A percentile compares a stretch with the other conserved stretches of the same genome.
Conservation (phyloP, 2,113 vertebrate species). For the Myotis lucifugus region DNA sequence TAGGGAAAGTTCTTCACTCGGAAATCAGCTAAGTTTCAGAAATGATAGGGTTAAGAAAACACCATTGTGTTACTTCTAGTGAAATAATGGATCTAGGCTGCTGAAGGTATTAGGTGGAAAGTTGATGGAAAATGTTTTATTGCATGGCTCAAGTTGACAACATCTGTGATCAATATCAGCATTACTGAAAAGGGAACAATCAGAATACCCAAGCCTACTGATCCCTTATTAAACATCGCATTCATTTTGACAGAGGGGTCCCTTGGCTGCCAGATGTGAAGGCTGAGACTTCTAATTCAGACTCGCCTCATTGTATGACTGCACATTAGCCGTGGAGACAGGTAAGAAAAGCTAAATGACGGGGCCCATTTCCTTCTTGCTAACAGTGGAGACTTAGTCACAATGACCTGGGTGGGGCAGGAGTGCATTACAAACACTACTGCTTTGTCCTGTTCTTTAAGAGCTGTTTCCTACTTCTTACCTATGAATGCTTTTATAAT, state of each 20-base stretch:
- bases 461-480: not conserved
- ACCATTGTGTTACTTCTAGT: not conserved
- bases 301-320: not conserved
- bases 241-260: not conserved
- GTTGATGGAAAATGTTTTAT: not conserved
- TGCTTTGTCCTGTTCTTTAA: rapidly evolving
- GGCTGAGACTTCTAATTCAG: not conserved
- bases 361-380: not conserved
- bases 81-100: not conserved
- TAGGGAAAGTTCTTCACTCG: not conserved
- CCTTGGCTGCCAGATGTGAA: not conserved
- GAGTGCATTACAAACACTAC: rapidly evolving
- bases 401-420: not conserved
- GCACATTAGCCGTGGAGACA: no score
- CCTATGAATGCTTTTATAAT: not conserved
- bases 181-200: not conserved
- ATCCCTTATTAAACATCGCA: not conserved
- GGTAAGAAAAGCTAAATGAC: not conserved
- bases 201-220: not conserved
- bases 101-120: not conserved
- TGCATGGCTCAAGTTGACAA: not conserved
- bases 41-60: not conserved
- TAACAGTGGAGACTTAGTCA: not conserved
- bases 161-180: not conserved
- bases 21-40: not conserved